Conservation (phyloP, 2,888 invertebrate species). For the Epistrophe grossulariae region DNA sequence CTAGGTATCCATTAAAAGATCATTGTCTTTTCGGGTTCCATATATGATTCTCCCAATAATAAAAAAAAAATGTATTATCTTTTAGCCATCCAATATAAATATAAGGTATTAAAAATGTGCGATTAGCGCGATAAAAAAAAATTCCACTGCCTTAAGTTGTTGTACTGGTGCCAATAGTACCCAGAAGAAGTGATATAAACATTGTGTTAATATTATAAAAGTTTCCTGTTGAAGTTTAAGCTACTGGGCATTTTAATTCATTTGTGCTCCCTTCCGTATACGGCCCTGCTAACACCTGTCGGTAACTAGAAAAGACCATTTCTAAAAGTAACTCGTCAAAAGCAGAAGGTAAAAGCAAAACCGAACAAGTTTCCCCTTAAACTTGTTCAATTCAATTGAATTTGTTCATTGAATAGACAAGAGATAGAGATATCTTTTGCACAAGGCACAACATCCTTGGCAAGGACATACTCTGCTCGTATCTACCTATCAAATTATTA, state of each 20-base stretch:
- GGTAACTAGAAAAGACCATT: not conserved
- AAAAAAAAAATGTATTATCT: not conserved
- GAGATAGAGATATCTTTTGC: not conserved
- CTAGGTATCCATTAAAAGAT: not conserved
- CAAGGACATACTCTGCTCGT: constrained; percentile 33
- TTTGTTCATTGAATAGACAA: constrained; percentile 29
- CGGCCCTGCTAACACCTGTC: not conserved
- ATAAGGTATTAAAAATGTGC: not conserved
- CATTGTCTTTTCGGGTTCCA: not conserved
- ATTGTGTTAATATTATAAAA: not conserved
- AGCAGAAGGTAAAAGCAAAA: constrained; percentile 13
- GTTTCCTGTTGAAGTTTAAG: not conserved
- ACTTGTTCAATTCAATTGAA: constrained; percentile 54
- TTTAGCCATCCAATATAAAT: not conserved
- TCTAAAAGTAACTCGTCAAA: not conserved
- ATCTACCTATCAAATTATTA: not conserved
- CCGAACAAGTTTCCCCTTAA: constrained; percentile 20
- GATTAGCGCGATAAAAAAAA: not conserved
- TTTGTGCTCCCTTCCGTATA: not conserved
- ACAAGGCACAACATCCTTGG: constrained; percentile 5
- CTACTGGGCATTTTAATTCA: too few relatives aligned
- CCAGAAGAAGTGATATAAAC: too few relatives aligned
- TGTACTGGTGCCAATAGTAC: too few relatives aligned
- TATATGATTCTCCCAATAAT: not conserved
- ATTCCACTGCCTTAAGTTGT: too few relatives aligned